Conservation (phyloP, 2,113 vertebrate genomes). For the Emydura subglobosa region DNA sequence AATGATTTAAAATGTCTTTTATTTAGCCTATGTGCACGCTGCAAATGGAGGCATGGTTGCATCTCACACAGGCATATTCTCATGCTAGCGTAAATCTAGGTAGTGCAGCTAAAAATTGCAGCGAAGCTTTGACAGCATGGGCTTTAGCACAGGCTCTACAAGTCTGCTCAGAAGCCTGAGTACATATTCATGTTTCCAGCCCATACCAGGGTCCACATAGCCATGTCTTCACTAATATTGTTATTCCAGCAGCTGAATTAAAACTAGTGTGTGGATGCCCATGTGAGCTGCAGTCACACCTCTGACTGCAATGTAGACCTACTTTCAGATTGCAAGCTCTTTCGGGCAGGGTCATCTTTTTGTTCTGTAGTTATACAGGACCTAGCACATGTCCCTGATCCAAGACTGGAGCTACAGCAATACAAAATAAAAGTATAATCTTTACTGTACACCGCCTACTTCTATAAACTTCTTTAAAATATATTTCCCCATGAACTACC, state of each 20-base stretch:
- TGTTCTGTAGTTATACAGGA: neutral
- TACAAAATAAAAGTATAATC: neutral
- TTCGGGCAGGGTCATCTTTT: neutral
- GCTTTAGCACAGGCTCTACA: neutral
- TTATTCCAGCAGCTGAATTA: neutral
- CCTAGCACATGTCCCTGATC: neutral
- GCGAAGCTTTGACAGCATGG: neutral
- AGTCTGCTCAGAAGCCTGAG: neutral
- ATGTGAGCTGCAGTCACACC: neutral
- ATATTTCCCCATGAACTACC: neutral
- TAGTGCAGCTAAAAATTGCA: neutral
- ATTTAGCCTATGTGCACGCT: neutral
- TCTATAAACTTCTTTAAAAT: accelerated
- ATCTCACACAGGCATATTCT: neutral
- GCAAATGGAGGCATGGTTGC: neutral
- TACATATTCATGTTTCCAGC: neutral
- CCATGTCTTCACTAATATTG: neutral
- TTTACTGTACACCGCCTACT: neutral
- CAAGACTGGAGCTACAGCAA: neutral
- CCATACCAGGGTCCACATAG: neutral
- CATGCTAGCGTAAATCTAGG: neutral
- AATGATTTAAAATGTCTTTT: neutral
- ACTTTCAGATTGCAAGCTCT: neutral
- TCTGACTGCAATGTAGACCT: neutral
- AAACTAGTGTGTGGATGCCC: neutral